Base-by-base conservation (phyloP, 2,113 vertebrate species). In the Baryphthengus martii region DNA sequence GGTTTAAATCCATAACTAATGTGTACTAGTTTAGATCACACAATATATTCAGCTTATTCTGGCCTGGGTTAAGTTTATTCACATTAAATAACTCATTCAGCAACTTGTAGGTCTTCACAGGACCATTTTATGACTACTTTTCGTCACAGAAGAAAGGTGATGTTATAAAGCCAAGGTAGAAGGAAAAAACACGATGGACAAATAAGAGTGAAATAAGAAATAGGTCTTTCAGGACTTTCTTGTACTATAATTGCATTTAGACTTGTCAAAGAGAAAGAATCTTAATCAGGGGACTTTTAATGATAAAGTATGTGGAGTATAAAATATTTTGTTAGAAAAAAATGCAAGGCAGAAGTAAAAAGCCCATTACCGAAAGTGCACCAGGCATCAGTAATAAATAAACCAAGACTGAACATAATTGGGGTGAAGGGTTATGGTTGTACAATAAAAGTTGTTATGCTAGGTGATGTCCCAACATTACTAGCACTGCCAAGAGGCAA, bases 401-500 rank as follows among this genome's bases (percentile, higher is more conserved):
- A 94, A 83, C 3, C 5, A 37, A 89, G 79, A 40, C 47, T 68
- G 76, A 94, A 85, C 52, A 49, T 93, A 94, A 95, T 75, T 95
- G 88, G 61, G 85, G 90, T 96, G 88, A 96, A 96, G 56, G 90
- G 95, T 97, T 92, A 68, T 59, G n/a, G 76, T 53, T 90, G 73
- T 93, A 81, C 66, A 90, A 90, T 94, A 93, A 84, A 93, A 93
- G 59, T 71, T 94, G 78, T 78, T 95, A 68, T 94, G 66, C 83
- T 90, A 47, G 70, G 79, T 73, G 65, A 55, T 85, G n/a, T 92
- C 53, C 53, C 85, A 86, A 81, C 49, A 72, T 85, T 92, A 84
- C 44, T 26, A 84, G 47, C 10, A 52, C 9, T 81, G 31, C 56
- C 58, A 85, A 65, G 65, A 93, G 61, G 47, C 31, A 87, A 82